Evolutionary conservation across 2,888 invertebrate species (phyloP), one percentile per base, ranked within the genome.

Genomic region (Nemapogon koenigi): DNA sequence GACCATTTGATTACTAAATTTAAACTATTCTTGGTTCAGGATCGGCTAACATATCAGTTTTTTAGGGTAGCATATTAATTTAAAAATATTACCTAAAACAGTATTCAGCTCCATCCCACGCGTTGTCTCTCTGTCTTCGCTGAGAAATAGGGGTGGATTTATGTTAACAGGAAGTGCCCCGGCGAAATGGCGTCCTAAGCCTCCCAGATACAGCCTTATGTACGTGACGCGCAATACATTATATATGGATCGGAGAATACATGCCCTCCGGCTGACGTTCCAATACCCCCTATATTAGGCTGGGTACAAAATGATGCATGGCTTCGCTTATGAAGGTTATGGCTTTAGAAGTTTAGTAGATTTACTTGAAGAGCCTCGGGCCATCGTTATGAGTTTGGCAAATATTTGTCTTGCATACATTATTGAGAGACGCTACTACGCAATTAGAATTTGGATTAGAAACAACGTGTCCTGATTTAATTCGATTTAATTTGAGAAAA

Each of bases 131-230:
- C 13, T 19, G 31, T 17, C 18, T 14, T n/a, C 16, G 16, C 27
- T 14, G 46, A 55, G 50, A 54, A 59, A 61, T 59, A 55, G 57
- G 65, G 69, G 67, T 62, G 65, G 70, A 68, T 71, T 73, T 70
- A 69, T 64, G 71, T 64, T 60, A 68, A 62, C 63, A 64, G 71
- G 69, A 72, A 70, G 69, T 66, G 59, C 57, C 64, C 62, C 58
- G 55, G 57, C 53, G 62, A 63, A 68, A 69, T 63, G 62, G 64
- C 67, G 63, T 59, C 57, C 67, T 69, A 63, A 70, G 68, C 65
- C 62, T 58, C 50, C 37, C 53, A 58, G 68, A 69, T 70, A 68
- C 57, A 57, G 64, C 32, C 32, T 55, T 66, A 60, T 65, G 53
- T 62, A 55, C 55, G 45, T 19, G 33, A 18, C 19, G 18, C 19